Base-by-base conservation (phyloP, 2,888 invertebrate species). In the Idaea aversata region DNA sequence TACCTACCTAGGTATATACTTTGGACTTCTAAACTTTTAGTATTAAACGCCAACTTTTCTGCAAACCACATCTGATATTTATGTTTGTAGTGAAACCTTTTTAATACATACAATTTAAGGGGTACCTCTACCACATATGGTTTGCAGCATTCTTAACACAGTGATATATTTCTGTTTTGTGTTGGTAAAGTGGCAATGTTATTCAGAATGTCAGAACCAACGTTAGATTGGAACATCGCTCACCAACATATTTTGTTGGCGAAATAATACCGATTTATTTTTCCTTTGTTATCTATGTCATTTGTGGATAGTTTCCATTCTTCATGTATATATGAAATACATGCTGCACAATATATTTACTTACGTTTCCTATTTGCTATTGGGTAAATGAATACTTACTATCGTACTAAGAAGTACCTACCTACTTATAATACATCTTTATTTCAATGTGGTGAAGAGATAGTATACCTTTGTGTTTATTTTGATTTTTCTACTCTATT, bases 211-310 rank as follows among this genome's bases (percentile, higher is more conserved):
- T 79, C 77, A 77, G 77, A 77, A 78, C 75, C 80, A 77, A 81
- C 77, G 79, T 77, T 76, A 82, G 83, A 86, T 84, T 84, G 86
- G 84, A 79, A 79, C 80, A 79, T 82, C 76, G 73, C 77, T 81
- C 77, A 83, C 86, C 80, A 80, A 79, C 85, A 86, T n/a, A n/a
- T n/a, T 87, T 84, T 86, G 84, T 85, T 83, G 84, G 75, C 79
- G 80, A 81, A 87, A 87, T 83, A 82, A 78, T 78, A 73, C 70
- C 85, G 78, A 87, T 88, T 86, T 87, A 83, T 87, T 80, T 80
- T 73, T 75, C 79, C 72, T 82, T 84, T 83, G 83, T 83, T 78
- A 83, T 83, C 81, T 77, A 72, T 70, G 77, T 75, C 74, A 72
- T 77, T 77, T 81, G 81, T 79, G 71, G 80, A 81, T 83, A 81